A percentile compares a stretch with the other conserved stretches of the same genome.
Evolutionary conservation across 2,113 vertebrate genomes (phyloP).

Genomic region (Crotophaga sulcirostris): DNA sequence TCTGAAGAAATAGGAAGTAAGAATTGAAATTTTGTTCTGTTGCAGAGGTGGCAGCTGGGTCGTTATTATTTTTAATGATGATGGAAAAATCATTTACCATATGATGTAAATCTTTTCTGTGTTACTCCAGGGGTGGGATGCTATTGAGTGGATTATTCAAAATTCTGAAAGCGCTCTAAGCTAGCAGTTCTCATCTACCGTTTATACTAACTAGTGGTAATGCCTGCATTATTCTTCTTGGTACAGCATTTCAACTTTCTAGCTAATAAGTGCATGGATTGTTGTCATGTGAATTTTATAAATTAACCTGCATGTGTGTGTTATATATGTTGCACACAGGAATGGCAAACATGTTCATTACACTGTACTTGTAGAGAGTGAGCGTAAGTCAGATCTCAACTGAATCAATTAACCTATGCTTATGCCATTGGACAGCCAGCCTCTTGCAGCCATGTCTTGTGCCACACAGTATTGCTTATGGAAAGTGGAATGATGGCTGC

Average conservation of each 20-base stretch:
- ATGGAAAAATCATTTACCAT: neutral
- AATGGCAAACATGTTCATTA: conserved; percentile 31
- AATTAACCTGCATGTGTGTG: conserved; percentile 45
- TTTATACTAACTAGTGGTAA: conserved; percentile 81
- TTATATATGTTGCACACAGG: conserved; percentile 1
- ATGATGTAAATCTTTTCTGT: conserved; percentile 73
- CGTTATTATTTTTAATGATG: neutral
- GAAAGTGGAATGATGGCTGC: neutral
- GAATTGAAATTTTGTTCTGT: neutral
- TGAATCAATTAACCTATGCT: fast-evolving
- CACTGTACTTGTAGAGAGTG: neutral
- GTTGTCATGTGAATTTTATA: neutral
- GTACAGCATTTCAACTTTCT: conserved; percentile 49
- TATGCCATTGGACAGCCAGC: neutral
- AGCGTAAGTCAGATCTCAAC: neutral
- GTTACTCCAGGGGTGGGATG: conserved; percentile 93
- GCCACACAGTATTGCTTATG: neutral
- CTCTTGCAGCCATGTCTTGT: neutral
- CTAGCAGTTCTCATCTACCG: conserved; percentile 80
- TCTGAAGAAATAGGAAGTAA: neutral
- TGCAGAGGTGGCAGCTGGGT: neutral
- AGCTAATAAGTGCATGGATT: conserved; percentile 40
- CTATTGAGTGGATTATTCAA: conserved; percentile 99
- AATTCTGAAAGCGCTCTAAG: conserved; percentile 87
- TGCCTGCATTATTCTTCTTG: conserved; percentile 45